These are phyloP conservation scores for Drosophila watanabei DNA, from an alignment of 1,140 invertebrate species.

Conservation along the genomic window DNA sequence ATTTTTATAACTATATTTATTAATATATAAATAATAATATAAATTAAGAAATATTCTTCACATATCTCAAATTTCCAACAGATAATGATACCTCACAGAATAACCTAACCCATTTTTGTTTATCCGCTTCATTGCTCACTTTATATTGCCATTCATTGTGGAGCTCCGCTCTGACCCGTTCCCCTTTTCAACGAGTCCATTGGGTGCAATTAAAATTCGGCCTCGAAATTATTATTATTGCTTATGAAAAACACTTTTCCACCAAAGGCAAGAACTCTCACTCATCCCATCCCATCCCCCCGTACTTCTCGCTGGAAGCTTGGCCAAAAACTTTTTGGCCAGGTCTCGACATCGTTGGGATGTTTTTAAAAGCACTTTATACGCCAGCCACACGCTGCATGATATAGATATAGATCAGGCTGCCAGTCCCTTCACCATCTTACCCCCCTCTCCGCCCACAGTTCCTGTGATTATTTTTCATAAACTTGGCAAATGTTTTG, in stretches of 20 bases:
- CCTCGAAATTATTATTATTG: conserved; percentile 81
- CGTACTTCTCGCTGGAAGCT: conserved; percentile 3
- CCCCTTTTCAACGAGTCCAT: conserved; percentile 69
- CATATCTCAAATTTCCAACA: not conserved
- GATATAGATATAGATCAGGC: conserved; percentile 47
- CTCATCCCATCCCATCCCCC: conserved; percentile 8
- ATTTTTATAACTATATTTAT: not conserved
- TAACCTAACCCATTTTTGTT: conserved; percentile 29
- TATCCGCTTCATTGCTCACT: conserved; percentile 5
- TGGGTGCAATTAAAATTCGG: conserved; percentile 80
- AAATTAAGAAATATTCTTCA: not conserved
- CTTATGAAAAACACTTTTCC: conserved; percentile 81
- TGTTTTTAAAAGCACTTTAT: conserved; percentile 81
- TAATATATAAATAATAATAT: not conserved
- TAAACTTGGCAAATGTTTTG: conserved; percentile 80
- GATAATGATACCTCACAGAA: not conserved
- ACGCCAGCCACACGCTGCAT: conserved; percentile 61
- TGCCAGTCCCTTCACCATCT: not conserved
- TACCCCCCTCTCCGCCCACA: conserved; percentile 1
- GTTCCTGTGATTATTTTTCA: conserved; percentile 76
- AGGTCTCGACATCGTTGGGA: conserved; percentile 62
- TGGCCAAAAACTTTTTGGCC: conserved; percentile 48
- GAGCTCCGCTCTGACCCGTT: conserved; percentile 21
- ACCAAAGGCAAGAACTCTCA: conserved; percentile 8
- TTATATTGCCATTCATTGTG: conserved; percentile 32